Percentiles rank a stretch among this genome's conserved stretches.
Evolutionary conservation across 2,888 invertebrate genomes (phyloP).

Genomic region (Agrotis ipsilon): DNA sequence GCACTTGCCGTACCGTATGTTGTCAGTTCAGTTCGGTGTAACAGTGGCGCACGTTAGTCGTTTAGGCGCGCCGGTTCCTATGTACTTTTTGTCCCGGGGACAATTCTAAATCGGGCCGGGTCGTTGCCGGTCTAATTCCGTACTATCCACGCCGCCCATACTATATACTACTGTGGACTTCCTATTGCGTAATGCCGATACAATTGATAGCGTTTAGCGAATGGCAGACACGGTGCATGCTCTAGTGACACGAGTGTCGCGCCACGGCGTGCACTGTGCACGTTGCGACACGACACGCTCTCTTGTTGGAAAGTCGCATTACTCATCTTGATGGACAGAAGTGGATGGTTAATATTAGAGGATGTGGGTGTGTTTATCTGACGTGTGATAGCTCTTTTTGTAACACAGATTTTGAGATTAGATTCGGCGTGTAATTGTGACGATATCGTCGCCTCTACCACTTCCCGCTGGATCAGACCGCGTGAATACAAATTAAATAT

Average conservation of each 20-base stretch:
- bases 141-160: constrained; percentile 67
- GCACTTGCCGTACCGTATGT: background rate
- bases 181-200: constrained; percentile 84
- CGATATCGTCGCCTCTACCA: constrained; percentile 48
- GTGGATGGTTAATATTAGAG: constrained; percentile 56
- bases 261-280: constrained; percentile 46
- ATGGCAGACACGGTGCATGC: constrained; percentile 54
- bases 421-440: constrained; percentile 62
- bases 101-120: constrained; percentile 86
- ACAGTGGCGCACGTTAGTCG: constrained; percentile 70
- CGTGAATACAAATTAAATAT: constrained; percentile 67
- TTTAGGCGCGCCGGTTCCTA: constrained; percentile 80
- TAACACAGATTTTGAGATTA: constrained; percentile 65
- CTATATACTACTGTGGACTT: constrained; percentile 76
- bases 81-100: constrained; percentile 86
- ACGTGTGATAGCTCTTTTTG: constrained; percentile 66
- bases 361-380: constrained; percentile 65
- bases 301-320: constrained; percentile 62
- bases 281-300: constrained; percentile 32
- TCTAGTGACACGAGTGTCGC: constrained; percentile 23
- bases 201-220: constrained; percentile 72
- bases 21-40: constrained; percentile 58
- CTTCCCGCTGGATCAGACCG: constrained; percentile 62
- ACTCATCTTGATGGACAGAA: constrained; percentile 62
- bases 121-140: constrained; percentile 85